Percentiles rank a stretch among this genome's conserved stretches.
Evolutionary conservation across 2,888 invertebrate genomes (phyloP).

Genomic region (Cerceris rybyensis): DNA sequence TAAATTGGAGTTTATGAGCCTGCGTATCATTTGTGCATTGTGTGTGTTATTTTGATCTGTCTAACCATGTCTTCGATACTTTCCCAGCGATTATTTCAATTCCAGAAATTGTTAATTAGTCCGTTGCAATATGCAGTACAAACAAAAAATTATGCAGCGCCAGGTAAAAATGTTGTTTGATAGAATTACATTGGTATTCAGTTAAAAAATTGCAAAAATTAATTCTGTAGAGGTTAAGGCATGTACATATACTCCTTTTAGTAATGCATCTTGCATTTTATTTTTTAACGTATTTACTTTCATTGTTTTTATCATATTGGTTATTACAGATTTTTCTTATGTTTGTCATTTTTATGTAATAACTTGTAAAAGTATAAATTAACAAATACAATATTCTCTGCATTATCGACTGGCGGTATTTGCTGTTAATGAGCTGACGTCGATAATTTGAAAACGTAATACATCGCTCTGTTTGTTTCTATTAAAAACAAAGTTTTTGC

Average conservation of each 20-base stretch:
- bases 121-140: slow-evolving; percentile 61
- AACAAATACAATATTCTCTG: no score
- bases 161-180: slow-evolving; percentile 53
- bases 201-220: neutral
- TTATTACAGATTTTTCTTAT: no score
- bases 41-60: neutral
- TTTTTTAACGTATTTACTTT: neutral
- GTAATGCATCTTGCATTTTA: neutral
- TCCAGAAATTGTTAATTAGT: slow-evolving; percentile 34
- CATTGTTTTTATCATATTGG: neutral
- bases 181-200: neutral
- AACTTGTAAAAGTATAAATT: no score
- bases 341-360: no score
- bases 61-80: slow-evolving; percentile 31
- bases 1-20: neutral
- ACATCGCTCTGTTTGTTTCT: no score
- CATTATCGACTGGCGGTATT: no score
- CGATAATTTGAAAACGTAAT: no score
- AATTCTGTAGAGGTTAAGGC: slow-evolving; percentile 33
- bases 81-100: slow-evolving; percentile 25
- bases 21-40: neutral
- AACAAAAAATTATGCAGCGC: slow-evolving; percentile 53
- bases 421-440: no score
- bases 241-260: neutral
- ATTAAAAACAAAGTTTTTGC: no score